These are phyloP conservation scores for Sarcophaga peregrina DNA, from an alignment of 1,140 invertebrate genomes.

Conservation along the genomic window DNA sequence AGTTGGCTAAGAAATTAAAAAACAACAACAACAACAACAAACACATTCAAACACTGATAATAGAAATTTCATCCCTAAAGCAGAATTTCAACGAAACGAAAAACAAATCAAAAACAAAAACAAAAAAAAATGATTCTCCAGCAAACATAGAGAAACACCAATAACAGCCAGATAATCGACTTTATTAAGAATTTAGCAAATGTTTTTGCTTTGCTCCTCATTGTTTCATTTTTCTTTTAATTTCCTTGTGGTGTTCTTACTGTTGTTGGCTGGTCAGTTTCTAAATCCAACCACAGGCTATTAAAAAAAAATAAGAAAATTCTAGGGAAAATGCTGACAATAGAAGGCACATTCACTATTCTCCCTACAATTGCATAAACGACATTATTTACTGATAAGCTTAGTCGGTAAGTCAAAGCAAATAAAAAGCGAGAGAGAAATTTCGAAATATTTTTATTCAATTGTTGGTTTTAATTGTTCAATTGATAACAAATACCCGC, in stretches of 20 bases:
- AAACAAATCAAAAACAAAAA: neutral
- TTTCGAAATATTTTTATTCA: conserved; percentile 1
- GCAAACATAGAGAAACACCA: neutral
- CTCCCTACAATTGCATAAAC: too few relatives aligned
- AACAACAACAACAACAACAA: neutral
- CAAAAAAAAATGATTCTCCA: too few relatives aligned
- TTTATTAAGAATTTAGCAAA: neutral
- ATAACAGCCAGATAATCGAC: neutral
- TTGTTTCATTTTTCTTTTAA: too few relatives aligned
- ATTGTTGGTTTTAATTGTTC: conserved; percentile 3
- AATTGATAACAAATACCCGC: neutral
- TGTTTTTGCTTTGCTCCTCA: neutral
- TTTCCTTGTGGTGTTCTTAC: too few relatives aligned
- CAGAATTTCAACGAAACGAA: neutral
- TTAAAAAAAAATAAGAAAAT: neutral
- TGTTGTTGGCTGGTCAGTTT: too few relatives aligned
- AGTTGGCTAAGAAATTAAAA: conserved; percentile 16
- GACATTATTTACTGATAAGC: conserved; percentile 7
- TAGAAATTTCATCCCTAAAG: too few relatives aligned
- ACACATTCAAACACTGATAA: too few relatives aligned
- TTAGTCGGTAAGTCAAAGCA: too few relatives aligned
- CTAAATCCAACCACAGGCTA: neutral
- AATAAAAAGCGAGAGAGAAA: too few relatives aligned
- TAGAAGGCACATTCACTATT: too few relatives aligned
- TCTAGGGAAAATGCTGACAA: too few relatives aligned